phyloP scores from a whole-genome alignment of 2,113 vertebrate genomes.

The Regulus satrapa region DNA sequence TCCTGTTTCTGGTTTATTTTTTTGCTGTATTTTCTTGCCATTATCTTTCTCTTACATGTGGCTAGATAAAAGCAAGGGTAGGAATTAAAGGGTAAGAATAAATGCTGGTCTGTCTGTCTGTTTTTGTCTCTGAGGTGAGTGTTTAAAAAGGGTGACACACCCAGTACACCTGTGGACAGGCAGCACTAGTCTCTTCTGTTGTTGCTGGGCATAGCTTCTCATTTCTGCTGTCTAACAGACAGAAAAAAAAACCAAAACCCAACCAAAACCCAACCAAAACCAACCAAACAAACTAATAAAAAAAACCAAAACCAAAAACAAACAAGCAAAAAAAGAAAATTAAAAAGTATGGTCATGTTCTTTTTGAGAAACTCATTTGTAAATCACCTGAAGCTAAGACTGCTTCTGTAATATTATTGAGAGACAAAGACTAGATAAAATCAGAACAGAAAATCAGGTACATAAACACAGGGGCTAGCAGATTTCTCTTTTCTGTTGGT shows the following conservation, averaged over 20 bases:
- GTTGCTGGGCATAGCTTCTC: background rate
- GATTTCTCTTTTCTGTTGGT: background rate
- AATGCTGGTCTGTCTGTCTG: background rate
- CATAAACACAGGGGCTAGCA: background rate
- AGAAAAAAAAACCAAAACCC: too few relatives aligned
- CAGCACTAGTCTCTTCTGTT: background rate
- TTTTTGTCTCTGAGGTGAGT: background rate
- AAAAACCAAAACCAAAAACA: too few relatives aligned
- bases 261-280: too few relatives aligned
- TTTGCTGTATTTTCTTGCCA: background rate
- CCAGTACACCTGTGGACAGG: background rate
- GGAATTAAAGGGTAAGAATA: background rate
- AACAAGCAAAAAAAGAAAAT: background rate
- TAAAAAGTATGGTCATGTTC: background rate
- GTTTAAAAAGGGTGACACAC: background rate
- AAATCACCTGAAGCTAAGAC: background rate
- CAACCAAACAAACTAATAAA: too few relatives aligned
- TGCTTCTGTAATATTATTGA: background rate
- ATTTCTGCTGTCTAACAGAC: background rate
- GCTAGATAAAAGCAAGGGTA: accelerated
- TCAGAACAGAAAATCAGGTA: too few relatives aligned
- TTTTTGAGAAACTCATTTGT: background rate
- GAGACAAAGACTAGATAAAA: background rate
- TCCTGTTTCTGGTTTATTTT: background rate
- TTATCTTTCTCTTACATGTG: background rate